phyloP scores from a whole-genome alignment of 2,888 invertebrate genomes.

The Eubasilissa splendida region DNA sequence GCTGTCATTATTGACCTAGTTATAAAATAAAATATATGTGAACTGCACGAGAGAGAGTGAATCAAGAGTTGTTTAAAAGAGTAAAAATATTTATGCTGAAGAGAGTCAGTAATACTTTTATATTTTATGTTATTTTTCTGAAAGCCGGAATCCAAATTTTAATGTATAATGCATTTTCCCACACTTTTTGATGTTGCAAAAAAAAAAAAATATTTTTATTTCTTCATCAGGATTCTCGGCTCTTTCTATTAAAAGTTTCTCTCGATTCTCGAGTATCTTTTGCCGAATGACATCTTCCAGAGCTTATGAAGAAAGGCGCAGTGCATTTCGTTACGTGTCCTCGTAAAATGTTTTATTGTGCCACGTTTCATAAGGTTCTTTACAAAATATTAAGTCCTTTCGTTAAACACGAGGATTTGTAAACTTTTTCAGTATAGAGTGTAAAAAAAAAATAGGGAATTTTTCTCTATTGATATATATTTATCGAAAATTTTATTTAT shows the following conservation, averaged over 20 bases:
- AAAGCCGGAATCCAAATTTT: too few relatives aligned
- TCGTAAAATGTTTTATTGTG: conserved; percentile 23
- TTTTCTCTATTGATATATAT: too few relatives aligned
- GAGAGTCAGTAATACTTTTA: too few relatives aligned
- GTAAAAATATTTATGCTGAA: too few relatives aligned
- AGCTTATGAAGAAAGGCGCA: conserved; percentile 8
- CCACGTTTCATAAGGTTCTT: conserved; percentile 17
- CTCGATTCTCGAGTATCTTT: neutral
- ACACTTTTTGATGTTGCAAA: neutral
- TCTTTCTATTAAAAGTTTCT: conserved; percentile 22
- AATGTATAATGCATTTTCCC: too few relatives aligned
- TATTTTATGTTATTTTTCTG: too few relatives aligned
- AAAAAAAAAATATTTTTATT: neutral
- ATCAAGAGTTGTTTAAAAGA: too few relatives aligned
- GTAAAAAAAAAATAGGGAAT: too few relatives aligned
- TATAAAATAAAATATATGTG: too few relatives aligned
- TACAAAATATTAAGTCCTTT: conserved; percentile 23
- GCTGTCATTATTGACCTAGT: too few relatives aligned
- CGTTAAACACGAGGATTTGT: neutral
- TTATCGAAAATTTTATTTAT: too few relatives aligned
- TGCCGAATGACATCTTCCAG: conserved; percentile 4
- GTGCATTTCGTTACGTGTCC: conserved; percentile 29
- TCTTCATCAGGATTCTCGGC: conserved; percentile 3
- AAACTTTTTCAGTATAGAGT: neutral
- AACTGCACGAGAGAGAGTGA: too few relatives aligned